Percentiles rank a stretch among this genome's conserved stretches.
Conservation (phyloP, 2,888 invertebrate genomes). For the Cryptus armator region DNA sequence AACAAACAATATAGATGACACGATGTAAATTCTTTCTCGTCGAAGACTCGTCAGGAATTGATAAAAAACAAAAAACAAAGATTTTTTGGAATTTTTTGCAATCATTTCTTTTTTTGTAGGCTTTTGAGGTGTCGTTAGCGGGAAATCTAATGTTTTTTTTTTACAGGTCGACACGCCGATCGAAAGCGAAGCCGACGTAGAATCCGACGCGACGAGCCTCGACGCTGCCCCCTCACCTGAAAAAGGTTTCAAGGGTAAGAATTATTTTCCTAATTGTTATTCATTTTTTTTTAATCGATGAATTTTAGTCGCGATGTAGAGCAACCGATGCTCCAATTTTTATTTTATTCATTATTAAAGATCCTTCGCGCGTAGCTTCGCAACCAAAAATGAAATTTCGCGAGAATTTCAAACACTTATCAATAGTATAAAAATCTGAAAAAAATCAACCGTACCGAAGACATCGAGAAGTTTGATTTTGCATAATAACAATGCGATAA, state of each 20-base stretch:
- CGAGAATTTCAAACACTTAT: too few relatives aligned
- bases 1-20: slow-evolving; percentile 42
- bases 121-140: too few relatives aligned
- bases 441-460: too few relatives aligned
- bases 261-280: slow-evolving; percentile 30
- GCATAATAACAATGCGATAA: too few relatives aligned
- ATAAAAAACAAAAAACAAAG: neutral
- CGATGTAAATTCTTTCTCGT: neutral
- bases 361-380: too few relatives aligned
- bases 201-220: slow-evolving; percentile 78
- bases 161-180: slow-evolving; percentile 82
- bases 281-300: too few relatives aligned
- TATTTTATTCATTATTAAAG: too few relatives aligned
- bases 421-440: too few relatives aligned
- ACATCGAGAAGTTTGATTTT: too few relatives aligned
- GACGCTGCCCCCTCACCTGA: slow-evolving; percentile 80
- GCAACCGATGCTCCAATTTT: too few relatives aligned
- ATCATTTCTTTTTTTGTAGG: neutral
- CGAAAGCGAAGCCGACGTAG: slow-evolving; percentile 80
- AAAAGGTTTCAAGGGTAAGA: slow-evolving; percentile 83
- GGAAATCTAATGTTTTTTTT: slow-evolving; percentile 39
- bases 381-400: too few relatives aligned
- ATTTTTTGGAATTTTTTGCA: neutral
- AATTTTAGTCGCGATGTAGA: too few relatives aligned
- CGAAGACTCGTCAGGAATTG: neutral